Conservation (phyloP, 2,797 vertebrate species). For the Chiroxiphia lanceolata region DNA sequence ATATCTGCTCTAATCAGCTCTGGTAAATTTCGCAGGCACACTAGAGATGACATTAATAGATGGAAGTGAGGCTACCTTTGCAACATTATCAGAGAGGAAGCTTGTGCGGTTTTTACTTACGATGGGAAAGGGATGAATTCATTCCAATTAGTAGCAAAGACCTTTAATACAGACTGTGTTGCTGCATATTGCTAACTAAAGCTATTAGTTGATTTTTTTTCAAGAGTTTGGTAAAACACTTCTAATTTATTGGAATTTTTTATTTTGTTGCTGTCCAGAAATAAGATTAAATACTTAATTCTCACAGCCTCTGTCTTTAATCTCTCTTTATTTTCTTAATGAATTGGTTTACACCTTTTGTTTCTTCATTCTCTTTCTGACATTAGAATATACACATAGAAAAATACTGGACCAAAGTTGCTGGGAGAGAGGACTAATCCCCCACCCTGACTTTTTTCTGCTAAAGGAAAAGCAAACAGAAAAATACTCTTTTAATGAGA, state of each 20-base stretch:
- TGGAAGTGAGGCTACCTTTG: conserved; percentile 80
- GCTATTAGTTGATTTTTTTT: conserved; percentile 14
- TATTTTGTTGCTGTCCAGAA: background rate
- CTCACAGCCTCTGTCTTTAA: background rate
- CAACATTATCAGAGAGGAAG: conserved; percentile 67
- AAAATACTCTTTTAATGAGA: background rate
- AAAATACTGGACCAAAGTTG: background rate
- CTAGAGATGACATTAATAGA: conserved; percentile 86
- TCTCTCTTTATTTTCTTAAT: background rate
- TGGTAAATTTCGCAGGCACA: conserved; percentile 92
- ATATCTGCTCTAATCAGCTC: conserved; percentile 99
- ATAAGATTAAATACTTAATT: background rate
- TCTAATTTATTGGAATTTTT: background rate
- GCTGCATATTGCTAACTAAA: background rate
- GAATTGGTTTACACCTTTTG: background rate
- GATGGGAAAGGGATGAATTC: conserved; percentile 62
- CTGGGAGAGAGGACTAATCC: background rate
- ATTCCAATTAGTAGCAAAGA: conserved; percentile 60
- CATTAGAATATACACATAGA: background rate
- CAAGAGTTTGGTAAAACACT: background rate
- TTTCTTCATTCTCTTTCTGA: background rate
- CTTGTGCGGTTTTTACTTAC: conserved; percentile 61
- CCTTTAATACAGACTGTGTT: conserved; percentile 6
- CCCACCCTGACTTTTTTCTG: background rate
- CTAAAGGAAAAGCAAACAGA: background rate